A percentile compares a stretch with the other conserved stretches of the same genome.
Evolutionary conservation across 1,140 invertebrate genomes (phyloP).

Genomic region (Drosophila mayri): DNA sequence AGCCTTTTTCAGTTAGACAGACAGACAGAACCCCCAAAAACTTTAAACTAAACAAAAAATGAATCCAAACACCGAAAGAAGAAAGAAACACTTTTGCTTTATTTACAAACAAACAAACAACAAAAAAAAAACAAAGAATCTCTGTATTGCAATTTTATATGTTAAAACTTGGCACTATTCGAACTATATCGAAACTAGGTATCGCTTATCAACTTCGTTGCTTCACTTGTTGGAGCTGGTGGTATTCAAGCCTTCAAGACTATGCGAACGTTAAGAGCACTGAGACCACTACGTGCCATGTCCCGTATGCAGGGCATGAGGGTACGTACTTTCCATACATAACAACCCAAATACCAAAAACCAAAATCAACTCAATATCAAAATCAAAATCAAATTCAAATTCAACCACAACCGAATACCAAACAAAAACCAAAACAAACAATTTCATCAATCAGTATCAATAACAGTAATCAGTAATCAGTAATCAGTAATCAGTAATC

Average conservation of each 20-base stretch:
- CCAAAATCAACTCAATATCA: constrained; percentile 43
- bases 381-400: constrained; percentile 24
- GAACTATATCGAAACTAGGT: constrained; percentile 89
- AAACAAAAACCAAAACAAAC: constrained; percentile 34
- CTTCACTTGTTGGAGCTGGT: constrained; percentile 95
- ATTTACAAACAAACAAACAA: constrained; percentile 11
- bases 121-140: constrained; percentile 2
- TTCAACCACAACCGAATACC: constrained; percentile 38
- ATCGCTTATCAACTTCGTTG: constrained; percentile 98
- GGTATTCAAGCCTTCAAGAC: constrained; percentile 99
- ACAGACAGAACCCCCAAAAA: constrained; percentile 40
- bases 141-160: constrained; percentile 46
- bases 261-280: constrained; percentile 97
- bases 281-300: constrained; percentile 97
- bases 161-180: constrained; percentile 83
- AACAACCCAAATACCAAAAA: constrained; percentile 51
- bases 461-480: constrained; percentile 32
- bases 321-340: constrained; percentile 90
- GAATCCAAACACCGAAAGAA: constrained; percentile 18
- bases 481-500: constrained; percentile 22
- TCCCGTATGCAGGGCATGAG: constrained; percentile 99
- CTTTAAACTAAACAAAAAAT: constrained; percentile 1
- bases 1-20: constrained; percentile 50
- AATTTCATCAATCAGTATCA: constrained; percentile 43
- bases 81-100: constrained; percentile 43